Base-by-base conservation (phyloP, 2,888 invertebrate species). In the Mamestra brassicae region DNA sequence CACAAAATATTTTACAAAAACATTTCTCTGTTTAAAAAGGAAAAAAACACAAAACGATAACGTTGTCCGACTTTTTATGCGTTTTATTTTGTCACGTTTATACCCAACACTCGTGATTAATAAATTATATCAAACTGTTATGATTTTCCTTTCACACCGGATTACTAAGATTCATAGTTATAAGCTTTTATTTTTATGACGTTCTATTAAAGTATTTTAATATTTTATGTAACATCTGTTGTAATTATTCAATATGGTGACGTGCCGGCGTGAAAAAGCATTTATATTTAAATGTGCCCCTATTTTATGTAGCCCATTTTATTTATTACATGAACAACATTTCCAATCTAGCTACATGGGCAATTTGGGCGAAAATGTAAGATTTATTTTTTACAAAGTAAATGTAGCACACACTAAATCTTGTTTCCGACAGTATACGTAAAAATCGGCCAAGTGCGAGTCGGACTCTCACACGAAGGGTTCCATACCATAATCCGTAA, bases 1-100 rank as follows among this genome's bases (percentile, higher is more conserved):
- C 92, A 94, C 93, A 91, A 84, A 94, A 94, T 93, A 93, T 94
- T 94, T 92, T 89, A 92, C 89, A 90, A 92, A 92, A 93, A 92
- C 88, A 91, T 90, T 67, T 87, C 87, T 90, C 85, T 76, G 86
- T 82, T 80, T 85, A 84, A 87, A 86, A 83, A 74, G 64, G 76
- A 85, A 75, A 74, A 86, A 87, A 85, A 62, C 26, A 73, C 58
- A 38, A 62, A 77, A 77, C 84, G 75, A 86, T 85, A 85, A 81
- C 71, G 75, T 84, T 88, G 85, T 88, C 86, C 74, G 77, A 78
- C 73, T 86, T 89, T 91, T 91, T 93, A 88, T 88, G 79, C 84
- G 84, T 89, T 91, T 91, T 90, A 92, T 93, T 87, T 88, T 90
- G 92, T 93, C 92, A 93, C 92, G 92, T 94, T 92, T 92, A 90